Conservation (phyloP, 2,113 vertebrate species). For the Gobio gobio region DNA sequence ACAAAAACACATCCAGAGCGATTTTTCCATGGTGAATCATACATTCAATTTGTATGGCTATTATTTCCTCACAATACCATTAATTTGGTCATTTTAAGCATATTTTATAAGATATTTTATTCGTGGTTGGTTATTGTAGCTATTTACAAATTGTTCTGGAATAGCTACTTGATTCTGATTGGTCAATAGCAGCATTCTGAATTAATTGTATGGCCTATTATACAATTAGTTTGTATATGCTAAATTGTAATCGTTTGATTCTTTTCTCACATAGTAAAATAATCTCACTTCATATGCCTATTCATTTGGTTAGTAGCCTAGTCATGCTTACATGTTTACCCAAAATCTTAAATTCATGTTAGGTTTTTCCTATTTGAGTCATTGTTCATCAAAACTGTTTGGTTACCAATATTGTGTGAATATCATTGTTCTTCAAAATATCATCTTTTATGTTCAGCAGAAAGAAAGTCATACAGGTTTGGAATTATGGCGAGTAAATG, state of each 20-base stretch:
- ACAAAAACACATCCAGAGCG: neutral
- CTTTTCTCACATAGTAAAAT: neutral
- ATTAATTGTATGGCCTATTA: too few species aligned
- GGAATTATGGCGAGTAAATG: neutral
- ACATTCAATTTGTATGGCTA: neutral
- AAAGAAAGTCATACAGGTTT: neutral
- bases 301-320: neutral
- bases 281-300: neutral
- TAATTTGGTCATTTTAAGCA: neutral
- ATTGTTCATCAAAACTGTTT: too few species aligned
- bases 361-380: too few species aligned
- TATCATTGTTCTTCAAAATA: neutral
- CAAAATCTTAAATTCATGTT: neutral
- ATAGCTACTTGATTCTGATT: neutral
- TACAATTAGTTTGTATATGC: too few species aligned
- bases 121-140: neutral
- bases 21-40: neutral
- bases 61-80: neutral
- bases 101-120: neutral
- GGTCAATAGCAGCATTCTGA: neutral
- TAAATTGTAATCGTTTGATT: too few species aligned
- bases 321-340: neutral
- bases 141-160: neutral
- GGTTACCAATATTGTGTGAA: neutral
- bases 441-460: neutral